These are phyloP conservation scores for Peromyscus melanophrys DNA, from an alignment of 2,797 vertebrate genomes.

Conservation along the genomic window DNA sequence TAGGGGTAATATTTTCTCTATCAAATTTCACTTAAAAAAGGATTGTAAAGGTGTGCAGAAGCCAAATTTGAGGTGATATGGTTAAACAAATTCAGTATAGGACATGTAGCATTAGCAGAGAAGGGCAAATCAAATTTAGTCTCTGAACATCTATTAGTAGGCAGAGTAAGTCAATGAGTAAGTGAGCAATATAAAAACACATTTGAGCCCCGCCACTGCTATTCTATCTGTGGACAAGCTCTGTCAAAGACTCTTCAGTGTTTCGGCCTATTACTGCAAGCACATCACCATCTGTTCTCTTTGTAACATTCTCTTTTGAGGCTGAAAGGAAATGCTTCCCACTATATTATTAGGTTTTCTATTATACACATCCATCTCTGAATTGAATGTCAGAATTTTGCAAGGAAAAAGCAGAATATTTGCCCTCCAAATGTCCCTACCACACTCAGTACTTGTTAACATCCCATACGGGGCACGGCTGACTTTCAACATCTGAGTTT, in stretches of 20 bases:
- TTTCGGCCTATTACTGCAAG: slow-evolving; percentile 64
- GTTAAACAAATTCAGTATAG: slow-evolving; percentile 65
- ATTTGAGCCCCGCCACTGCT: slow-evolving; percentile 63
- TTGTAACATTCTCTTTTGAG: slow-evolving; percentile 67
- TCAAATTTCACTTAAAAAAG: slow-evolving; percentile 54
- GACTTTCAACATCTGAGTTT: slow-evolving; percentile 52
- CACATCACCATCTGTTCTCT: slow-evolving; percentile 81
- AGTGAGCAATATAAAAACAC: slow-evolving; percentile 65
- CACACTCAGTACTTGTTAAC: slow-evolving; percentile 9
- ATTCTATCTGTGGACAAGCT: slow-evolving; percentile 74
- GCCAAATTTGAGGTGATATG: slow-evolving; percentile 46
- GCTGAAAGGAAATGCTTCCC: slow-evolving; percentile 72
- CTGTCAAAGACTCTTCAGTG: slow-evolving; percentile 80
- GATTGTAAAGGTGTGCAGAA: slow-evolving; percentile 52
- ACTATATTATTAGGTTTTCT: slow-evolving; percentile 78
- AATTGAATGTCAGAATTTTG: slow-evolving; percentile 58
- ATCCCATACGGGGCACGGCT: background rate
- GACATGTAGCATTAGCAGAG: slow-evolving; percentile 47
- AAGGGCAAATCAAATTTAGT: slow-evolving; percentile 65
- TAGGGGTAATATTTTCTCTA: slow-evolving; percentile 39
- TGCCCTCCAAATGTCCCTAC: slow-evolving; percentile 60
- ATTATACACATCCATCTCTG: slow-evolving; percentile 65
- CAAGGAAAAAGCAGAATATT: slow-evolving; percentile 55
- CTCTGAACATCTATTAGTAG: slow-evolving; percentile 75
- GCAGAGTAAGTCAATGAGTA: slow-evolving; percentile 72